phyloP scores from a whole-genome alignment of 1,140 invertebrate genomes.

The Eriosoma lanigerum region DNA sequence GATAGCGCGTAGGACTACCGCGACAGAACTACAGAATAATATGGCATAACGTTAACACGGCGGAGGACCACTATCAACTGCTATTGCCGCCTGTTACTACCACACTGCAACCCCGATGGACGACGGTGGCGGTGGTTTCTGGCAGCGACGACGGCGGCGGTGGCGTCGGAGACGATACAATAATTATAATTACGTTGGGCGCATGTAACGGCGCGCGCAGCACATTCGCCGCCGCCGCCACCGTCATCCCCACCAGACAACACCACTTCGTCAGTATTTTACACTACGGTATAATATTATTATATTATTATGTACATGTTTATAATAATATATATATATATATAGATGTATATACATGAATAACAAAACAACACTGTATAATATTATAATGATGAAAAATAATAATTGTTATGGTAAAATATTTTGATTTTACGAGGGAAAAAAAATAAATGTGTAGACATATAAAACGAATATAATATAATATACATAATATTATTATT shows the following conservation, averaged over 20 bases:
- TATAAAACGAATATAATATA: slow-evolving; percentile 1
- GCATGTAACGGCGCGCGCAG: slow-evolving; percentile 37
- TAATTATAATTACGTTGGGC: slow-evolving; percentile 40
- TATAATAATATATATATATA: neutral
- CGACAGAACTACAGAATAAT: neutral
- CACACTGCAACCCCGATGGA: slow-evolving; percentile 33
- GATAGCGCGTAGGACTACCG: neutral
- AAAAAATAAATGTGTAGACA: neutral
- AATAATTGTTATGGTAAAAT: slow-evolving; percentile 20
- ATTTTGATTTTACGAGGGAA: slow-evolving; percentile 20
- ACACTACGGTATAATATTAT: neutral
- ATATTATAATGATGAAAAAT: neutral
- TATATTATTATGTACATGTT: neutral
- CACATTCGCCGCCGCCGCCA: neutral
- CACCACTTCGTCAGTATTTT: neutral
- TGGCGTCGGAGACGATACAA: slow-evolving; percentile 21
- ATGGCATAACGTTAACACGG: neutral
- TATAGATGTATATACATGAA: neutral
- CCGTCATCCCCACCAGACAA: neutral
- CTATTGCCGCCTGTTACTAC: slow-evolving; percentile 5
- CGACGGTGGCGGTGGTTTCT: neutral
- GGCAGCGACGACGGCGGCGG: neutral
- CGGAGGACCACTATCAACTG: slow-evolving; percentile 36
- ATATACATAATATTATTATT: no score
- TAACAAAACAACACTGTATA: neutral